Evolutionary conservation across 2,113 vertebrate species (phyloP).

Genomic region (Ptyas mucosa): DNA sequence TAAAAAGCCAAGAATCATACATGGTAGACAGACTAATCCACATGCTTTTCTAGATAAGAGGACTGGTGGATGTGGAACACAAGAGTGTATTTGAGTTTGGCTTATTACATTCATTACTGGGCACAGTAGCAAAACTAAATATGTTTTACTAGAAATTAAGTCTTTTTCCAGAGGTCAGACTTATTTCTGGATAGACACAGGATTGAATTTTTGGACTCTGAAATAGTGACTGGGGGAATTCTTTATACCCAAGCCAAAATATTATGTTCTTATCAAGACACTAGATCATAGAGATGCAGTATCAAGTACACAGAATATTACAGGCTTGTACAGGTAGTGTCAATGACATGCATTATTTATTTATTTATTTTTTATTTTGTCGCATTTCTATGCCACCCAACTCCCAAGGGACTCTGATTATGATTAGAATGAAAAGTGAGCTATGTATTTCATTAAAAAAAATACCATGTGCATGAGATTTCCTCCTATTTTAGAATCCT

Average conservation of each 20-base stretch:
- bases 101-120: neutral
- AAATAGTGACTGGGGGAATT: neutral
- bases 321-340: neutral
- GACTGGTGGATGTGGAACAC: constrained; percentile 14
- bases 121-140: neutral
- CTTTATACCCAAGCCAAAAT: neutral
- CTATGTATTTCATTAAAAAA: neutral
- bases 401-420: too few relatives aligned
- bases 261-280: neutral
- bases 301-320: neutral
- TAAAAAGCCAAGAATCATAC: constrained; percentile 3
- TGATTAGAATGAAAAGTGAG: neutral
- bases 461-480: neutral
- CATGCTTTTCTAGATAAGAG: neutral
- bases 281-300: too few relatives aligned
- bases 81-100: neutral
- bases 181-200: neutral
- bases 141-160: too few relatives aligned
- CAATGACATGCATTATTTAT: neutral
- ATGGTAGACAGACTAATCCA: neutral
- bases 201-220: neutral
- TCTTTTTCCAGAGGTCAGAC: neutral
- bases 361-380: too few relatives aligned
- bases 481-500: neutral
- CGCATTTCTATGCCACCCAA: too few relatives aligned